These are phyloP conservation scores for Glaucopsyche alexis DNA, from an alignment of 2,888 invertebrate genomes.

Conservation along the genomic window DNA sequence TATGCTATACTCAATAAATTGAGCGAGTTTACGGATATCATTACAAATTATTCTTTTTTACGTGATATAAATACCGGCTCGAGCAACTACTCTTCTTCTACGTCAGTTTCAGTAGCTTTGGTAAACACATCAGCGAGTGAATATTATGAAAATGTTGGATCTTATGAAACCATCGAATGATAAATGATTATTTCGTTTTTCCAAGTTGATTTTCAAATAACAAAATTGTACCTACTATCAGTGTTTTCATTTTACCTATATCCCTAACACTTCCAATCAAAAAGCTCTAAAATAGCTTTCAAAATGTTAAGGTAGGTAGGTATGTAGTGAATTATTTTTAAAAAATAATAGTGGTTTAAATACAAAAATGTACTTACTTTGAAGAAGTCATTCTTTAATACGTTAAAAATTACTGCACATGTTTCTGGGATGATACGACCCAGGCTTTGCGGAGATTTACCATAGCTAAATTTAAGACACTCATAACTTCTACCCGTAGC, in stretches of 20 bases:
- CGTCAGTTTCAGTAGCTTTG: neutral
- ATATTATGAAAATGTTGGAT: neutral
- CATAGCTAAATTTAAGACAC: slow-evolving; percentile 23
- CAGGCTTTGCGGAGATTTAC: slow-evolving; percentile 23
- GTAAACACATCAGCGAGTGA: slow-evolving; percentile 1
- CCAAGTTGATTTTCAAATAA: neutral
- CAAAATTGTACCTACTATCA: neutral
- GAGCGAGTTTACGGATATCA: slow-evolving; percentile 12
- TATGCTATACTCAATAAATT: slow-evolving; percentile 23
- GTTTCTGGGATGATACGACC: neutral
- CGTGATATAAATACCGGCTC: neutral
- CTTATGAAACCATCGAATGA: neutral
- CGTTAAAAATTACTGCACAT: neutral
- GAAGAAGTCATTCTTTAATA: no score
- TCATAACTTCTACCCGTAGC: slow-evolving; percentile 22
- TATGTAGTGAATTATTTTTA: neutral
- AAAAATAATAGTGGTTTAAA: neutral
- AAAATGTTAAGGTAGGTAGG: neutral
- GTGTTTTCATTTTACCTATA: slow-evolving; percentile 1
- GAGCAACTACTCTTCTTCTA: neutral
- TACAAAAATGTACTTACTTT: no score
- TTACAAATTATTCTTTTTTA: neutral
- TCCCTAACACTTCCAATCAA: neutral
- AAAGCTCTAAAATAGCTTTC: neutral
- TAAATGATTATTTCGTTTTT: neutral